phyloP scores from a whole-genome alignment of 2,797 vertebrate genomes.

The Smutsia temminckii region DNA sequence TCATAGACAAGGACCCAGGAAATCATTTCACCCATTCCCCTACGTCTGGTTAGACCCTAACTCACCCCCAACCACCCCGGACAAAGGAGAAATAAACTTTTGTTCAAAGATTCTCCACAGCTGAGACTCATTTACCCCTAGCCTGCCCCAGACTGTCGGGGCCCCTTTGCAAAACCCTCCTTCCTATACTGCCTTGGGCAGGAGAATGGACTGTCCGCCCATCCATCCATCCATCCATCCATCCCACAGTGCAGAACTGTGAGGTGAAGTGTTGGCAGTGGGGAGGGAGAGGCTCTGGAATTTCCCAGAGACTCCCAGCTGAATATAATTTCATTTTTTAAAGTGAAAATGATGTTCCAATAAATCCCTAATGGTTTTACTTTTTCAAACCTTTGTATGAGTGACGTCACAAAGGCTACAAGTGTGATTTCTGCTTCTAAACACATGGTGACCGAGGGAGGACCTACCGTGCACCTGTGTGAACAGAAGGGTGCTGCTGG shows the following conservation, averaged over 20 bases:
- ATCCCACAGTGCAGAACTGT: background rate
- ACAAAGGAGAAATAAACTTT: background rate
- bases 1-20: background rate
- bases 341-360: background rate
- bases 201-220: background rate
- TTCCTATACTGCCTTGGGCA: no score
- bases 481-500: background rate
- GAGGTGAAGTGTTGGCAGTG: background rate
- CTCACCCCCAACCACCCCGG: rapidly evolving
- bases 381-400: background rate
- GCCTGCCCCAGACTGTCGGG: background rate
- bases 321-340: background rate
- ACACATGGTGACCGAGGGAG: background rate
- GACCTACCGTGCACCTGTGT: rapidly evolving
- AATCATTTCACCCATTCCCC: background rate
- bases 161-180: no score
- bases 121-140: background rate
- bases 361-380: background rate
- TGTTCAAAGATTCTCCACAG: background rate
- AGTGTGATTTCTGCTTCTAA: background rate
- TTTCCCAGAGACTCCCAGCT: background rate
- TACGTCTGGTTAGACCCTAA: background rate
- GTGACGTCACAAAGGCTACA: background rate
- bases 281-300: background rate
- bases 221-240: background rate